Evolutionary conservation across 2,113 vertebrate species (phyloP).

Genomic region (Leucoraja erinaceus): DNA sequence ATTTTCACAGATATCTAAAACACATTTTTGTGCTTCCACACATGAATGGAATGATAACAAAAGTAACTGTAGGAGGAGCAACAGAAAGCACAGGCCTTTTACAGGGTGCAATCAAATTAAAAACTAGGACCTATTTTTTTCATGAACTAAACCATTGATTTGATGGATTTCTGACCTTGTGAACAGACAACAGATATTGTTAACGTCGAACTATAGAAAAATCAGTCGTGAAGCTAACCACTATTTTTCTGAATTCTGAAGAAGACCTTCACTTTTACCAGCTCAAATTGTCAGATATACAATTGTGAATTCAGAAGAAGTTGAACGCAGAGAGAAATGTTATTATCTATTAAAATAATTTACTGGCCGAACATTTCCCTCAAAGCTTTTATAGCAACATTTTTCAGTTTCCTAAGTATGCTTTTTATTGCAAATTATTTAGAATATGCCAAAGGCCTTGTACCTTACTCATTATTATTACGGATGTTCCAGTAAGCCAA

Average conservation of each 20-base stretch:
- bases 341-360: constrained; percentile 13
- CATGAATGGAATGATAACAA: neutral
- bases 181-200: neutral
- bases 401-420: neutral
- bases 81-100: neutral
- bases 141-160: neutral
- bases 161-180: neutral
- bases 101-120: neutral
- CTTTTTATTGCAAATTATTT: neutral
- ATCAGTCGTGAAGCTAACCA: neutral
- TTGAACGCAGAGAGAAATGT: neutral
- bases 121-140: neutral
- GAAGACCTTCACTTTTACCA: neutral
- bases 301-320: neutral
- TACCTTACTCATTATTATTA: neutral
- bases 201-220: neutral
- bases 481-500: neutral
- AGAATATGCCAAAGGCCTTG: neutral
- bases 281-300: neutral
- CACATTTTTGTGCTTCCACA: neutral
- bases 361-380: neutral
- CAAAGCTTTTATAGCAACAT: neutral
- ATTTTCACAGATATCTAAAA: neutral
- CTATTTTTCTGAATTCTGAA: neutral
- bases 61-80: neutral